Evolutionary conservation across 2,113 vertebrate species (phyloP).

Genomic region (Austrofundulus limnaeus): DNA sequence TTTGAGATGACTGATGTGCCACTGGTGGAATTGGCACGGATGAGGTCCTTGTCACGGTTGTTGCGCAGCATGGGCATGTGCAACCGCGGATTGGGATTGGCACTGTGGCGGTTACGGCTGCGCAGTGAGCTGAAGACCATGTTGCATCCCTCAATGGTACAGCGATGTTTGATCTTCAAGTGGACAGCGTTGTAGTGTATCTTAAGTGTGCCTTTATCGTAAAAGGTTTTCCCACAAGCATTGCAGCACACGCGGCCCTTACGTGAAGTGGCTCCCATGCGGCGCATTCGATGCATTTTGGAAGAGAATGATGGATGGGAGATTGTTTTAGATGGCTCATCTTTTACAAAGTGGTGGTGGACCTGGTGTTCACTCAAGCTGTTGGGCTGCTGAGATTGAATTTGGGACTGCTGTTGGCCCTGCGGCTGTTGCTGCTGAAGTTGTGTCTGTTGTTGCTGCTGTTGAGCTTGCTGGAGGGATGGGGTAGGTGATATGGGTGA

Average conservation of each 20-base stretch:
- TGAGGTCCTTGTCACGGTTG: conserved; percentile 98
- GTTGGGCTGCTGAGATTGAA: conserved; percentile 75
- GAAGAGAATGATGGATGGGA: conserved; percentile 85
- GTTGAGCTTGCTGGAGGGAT: conserved; percentile 73
- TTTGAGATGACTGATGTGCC: conserved; percentile 96
- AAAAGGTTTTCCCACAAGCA: conserved; percentile 98
- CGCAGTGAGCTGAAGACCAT: conserved; percentile 99
- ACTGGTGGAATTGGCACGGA: conserved; percentile 88
- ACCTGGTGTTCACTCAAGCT: conserved; percentile 84
- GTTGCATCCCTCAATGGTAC: conserved; percentile 98
- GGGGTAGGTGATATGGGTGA: conserved; percentile 83
- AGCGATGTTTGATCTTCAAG: conserved; percentile 98
- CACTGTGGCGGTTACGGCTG: conserved; percentile 97
- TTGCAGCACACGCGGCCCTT: conserved; percentile 99
- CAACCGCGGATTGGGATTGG: conserved; percentile 96
- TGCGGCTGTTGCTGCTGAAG: conserved; percentile 84
- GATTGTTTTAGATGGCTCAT: conserved; percentile 87
- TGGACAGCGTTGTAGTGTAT: conserved; percentile 99
- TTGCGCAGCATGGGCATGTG: conserved; percentile 99
- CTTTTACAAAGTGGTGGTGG: conserved; percentile 86
- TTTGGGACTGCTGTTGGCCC: conserved; percentile 71
- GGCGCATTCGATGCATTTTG: conserved; percentile 96
- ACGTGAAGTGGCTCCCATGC: conserved; percentile 94
- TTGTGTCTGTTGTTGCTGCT: conserved; percentile 81
- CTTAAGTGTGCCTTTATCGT: conserved; percentile 98